A percentile compares a stretch with the other conserved stretches of the same genome.
phyloP scores from a whole-genome alignment of 2,113 vertebrate species.

The Orthochromis indermauri region DNA sequence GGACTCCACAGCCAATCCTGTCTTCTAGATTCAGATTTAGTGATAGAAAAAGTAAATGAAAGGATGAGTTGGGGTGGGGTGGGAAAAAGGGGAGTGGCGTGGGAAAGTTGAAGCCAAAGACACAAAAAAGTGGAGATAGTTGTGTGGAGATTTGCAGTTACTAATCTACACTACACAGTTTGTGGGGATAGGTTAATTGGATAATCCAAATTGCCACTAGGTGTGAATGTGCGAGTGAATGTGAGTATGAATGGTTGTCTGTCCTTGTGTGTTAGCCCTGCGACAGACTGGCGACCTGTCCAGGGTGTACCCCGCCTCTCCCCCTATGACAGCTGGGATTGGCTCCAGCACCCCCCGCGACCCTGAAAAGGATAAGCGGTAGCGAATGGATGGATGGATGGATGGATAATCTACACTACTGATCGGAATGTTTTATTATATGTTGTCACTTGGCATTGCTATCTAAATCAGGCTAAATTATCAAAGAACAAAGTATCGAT shows the following conservation, averaged over 20 bases:
- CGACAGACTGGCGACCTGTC: too few species aligned
- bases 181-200: too few species aligned
- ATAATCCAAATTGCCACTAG: too few species aligned
- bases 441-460: background rate
- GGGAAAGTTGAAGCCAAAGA: background rate
- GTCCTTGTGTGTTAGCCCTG: too few species aligned
- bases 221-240: too few species aligned
- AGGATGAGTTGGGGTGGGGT: background rate
- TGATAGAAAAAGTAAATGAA: background rate
- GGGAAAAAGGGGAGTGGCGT: background rate
- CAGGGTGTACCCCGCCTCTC: too few species aligned
- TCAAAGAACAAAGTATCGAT: background rate
- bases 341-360: too few species aligned
- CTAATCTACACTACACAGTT: constrained; percentile 16
- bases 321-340: too few species aligned
- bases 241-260: too few species aligned
- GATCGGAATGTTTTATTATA: background rate
- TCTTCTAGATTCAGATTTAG: background rate
- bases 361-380: too few species aligned
- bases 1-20: background rate
- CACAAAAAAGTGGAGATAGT: background rate
- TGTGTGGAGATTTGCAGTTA: background rate
- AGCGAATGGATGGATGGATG: too few species aligned
- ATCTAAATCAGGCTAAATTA: background rate
- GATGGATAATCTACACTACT: constrained; percentile 13